Base-by-base conservation (phyloP, 1,140 invertebrate genomes). In the Bombus turneri region DNA sequence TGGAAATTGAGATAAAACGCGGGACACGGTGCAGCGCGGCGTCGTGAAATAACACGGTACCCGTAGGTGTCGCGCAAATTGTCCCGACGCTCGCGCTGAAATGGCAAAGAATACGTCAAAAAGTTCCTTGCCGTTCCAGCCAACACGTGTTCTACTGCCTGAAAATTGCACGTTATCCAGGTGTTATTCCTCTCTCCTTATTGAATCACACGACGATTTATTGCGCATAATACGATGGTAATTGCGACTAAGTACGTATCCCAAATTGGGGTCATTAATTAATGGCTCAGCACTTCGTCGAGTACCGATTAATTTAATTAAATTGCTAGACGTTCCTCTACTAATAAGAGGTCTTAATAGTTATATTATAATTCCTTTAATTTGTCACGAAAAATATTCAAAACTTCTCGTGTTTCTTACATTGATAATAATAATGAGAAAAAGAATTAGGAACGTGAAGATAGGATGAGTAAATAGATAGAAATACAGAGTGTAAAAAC, bases 401-500 rank as follows among this genome's bases (percentile, higher is more conserved):
- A 12, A 34, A 41, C 18, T 81, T 53, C 15, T 8, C 2, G n/a
- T 28, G 37, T 31, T 80, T 28, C 12, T n/a, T 6, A 66, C 28
- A 6, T 6, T 34, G 73, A 18, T 25, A 34, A 13, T 9, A 1
- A 1, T 10, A 28, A 18, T 31, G 22, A 0, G 15, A 25, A 22
- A 31, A 47, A 13, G 1, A 1, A 22, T 0, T 1, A 5, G n/a
- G 1, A 8, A 15, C 62, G 37, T 37, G 57, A 39, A 53, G 64
- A 22, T 59, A n/a, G 76, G 43, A 74, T 31, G 62, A 74, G 37
- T 69, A 57, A 71, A 79, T 78, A 41, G 34, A 31, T 22, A 37
- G 77, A 86, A 89, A 89, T 83, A 57, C 43, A 68, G 64, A 81
- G 72, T 71, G 75, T 71, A 76, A 75, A 88, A 86, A 81, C 43